Base-by-base conservation (phyloP, 2,888 invertebrate genomes). In the Thera britannica region DNA sequence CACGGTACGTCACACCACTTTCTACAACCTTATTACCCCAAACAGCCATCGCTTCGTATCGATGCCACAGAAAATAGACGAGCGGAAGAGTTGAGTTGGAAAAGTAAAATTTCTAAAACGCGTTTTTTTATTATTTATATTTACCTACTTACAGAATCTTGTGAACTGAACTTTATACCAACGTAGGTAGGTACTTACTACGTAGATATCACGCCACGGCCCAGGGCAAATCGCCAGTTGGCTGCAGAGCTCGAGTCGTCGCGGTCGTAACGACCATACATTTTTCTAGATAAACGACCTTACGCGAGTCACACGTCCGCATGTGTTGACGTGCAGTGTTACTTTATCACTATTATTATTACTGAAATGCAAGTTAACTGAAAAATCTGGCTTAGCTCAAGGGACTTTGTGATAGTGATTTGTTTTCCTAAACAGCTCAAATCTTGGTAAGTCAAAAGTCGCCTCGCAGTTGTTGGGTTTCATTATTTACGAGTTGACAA, bases 191-290 rank as follows among this genome's bases (percentile, higher is more conserved):
- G 41, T 41, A 52, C 91, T 86, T 79, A 81, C 81, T 76, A 81
- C 79, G 86, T 83, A 82, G 79, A 79, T 77, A 75, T 75, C 75
- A 75, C 76, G 80, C 83, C 83, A 83, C 84, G 81, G 80, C 79
- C 79, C 83, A 88, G 89, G 92, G 93, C 93, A 92, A 86, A 74
- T 76, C 90, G 93, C 93, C 93, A 93, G 93, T 92, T 92, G 93
- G 93, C 92, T 84, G 79, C 82, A 83, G 83, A 75, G 79, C 86
- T 83, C 83, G 86, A 83, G 77, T 77, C 83, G 84, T 81, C 79
- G 82, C 84, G 80, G 86, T 83, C 84, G 85, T 77, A 75, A 75
- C 64, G 75, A 75, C 67, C 12, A 48, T 55, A 59, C 77, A 75
- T 79, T 83, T 83, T 82, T 78, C 84, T 81, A 70, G 66, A 66